Percentiles rank a stretch among this genome's conserved stretches.
Evolutionary conservation across 2,113 vertebrate species (phyloP).

Genomic region (Eolophus roseicapilla): DNA sequence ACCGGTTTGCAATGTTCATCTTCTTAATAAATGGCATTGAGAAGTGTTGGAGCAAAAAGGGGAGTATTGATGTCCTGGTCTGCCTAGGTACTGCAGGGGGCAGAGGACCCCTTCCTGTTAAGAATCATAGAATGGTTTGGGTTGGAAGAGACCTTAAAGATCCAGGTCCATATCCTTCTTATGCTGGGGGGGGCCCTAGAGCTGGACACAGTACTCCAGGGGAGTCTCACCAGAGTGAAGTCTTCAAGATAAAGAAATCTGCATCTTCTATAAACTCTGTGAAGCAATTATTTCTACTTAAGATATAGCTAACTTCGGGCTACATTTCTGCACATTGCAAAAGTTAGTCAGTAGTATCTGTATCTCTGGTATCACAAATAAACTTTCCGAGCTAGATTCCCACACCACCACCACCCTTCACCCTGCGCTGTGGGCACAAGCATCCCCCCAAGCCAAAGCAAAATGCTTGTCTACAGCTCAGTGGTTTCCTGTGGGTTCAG

Average conservation of each 20-base stretch:
- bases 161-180: neutral
- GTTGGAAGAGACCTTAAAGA: neutral
- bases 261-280: neutral
- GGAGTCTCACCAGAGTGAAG: neutral
- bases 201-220: neutral
- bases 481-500: neutral
- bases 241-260: neutral
- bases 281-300: neutral
- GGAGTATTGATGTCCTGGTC: accelerated
- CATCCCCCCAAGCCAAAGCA: accelerated
- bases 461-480: neutral
- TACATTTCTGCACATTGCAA: neutral
- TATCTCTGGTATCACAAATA: neutral
- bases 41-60: neutral
- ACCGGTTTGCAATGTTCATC: neutral
- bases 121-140: neutral
- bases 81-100: neutral
- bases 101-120: no score
- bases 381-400: neutral
- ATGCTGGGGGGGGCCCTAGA: neutral
- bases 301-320: neutral
- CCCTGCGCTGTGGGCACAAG: accelerated
- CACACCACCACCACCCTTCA: neutral
- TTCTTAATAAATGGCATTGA: neutral
- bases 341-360: accelerated